A percentile compares a stretch with the other conserved stretches of the same genome.
These are phyloP conservation scores for Contarinia nasturtii DNA, from an alignment of 1,140 invertebrate genomes.

Conservation along the genomic window DNA sequence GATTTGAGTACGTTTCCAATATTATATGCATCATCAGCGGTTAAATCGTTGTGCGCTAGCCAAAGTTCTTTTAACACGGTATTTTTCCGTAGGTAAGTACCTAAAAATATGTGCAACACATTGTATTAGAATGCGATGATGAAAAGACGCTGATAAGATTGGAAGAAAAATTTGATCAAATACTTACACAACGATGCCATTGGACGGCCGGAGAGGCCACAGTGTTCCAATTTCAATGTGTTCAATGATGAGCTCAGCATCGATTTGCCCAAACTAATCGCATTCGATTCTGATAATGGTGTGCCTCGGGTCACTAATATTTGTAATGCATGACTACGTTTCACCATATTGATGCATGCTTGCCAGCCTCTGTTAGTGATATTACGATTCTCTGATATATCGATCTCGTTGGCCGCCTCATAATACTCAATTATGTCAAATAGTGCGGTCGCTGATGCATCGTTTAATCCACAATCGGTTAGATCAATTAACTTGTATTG, in stretches of 20 bases:
- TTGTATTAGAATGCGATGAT: neutral
- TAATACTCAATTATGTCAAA: conserved; percentile 90
- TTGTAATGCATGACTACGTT: conserved; percentile 17
- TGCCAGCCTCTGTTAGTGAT: conserved; percentile 50
- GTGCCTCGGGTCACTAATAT: conserved; percentile 19
- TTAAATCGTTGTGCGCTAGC: conserved; percentile 62
- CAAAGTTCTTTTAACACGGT: conserved; percentile 60
- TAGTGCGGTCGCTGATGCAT: conserved; percentile 31
- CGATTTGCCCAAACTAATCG: conserved; percentile 16
- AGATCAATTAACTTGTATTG: conserved; percentile 22
- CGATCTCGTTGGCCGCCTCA: conserved; percentile 56
- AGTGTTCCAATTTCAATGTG: conserved; percentile 54
- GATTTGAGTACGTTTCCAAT: conserved; percentile 45
- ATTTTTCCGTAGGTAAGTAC: conserved; percentile 61
- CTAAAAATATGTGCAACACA: conserved; percentile 26
- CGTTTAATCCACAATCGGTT: conserved; percentile 17
- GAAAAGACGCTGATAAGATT: too few species aligned
- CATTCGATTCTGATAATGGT: conserved; percentile 18
- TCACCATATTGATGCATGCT: conserved; percentile 20
- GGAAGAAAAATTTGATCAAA: neutral
- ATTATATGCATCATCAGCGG: conserved; percentile 54
- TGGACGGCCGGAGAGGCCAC: conserved; percentile 41
- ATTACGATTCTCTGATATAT: conserved; percentile 60
- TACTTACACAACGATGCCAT: conserved; percentile 43
- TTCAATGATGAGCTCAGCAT: conserved; percentile 39